A percentile compares a stretch with the other conserved stretches of the same genome.
Evolutionary conservation across 1,140 invertebrate genomes (phyloP).

Genomic region (Sminthurinus signatus): DNA sequence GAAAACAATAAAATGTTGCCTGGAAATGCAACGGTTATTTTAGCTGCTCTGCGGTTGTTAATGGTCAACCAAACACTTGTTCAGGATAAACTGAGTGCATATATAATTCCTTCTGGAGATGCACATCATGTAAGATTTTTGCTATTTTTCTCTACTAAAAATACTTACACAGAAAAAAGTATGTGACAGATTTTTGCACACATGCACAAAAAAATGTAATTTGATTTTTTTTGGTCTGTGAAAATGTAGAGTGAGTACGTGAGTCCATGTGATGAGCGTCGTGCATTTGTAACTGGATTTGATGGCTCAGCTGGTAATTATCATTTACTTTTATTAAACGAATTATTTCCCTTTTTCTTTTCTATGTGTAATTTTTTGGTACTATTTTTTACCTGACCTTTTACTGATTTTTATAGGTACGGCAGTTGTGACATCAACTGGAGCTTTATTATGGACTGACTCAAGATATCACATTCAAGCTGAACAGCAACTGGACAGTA

Average conservation of each 20-base stretch:
- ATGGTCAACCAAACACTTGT: no score
- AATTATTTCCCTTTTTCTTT: no score
- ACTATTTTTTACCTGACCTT: no score
- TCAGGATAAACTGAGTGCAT: constrained; percentile 41
- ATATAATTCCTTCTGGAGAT: constrained; percentile 45
- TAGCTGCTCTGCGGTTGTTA: no score
- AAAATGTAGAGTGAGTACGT: constrained; percentile 8
- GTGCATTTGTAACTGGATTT: constrained; percentile 79
- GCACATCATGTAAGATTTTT: constrained; percentile 44
- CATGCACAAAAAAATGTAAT: neutral
- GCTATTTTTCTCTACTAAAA: neutral
- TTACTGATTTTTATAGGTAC: no score
- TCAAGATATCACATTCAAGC: constrained; percentile 89
- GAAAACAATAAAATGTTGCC: no score
- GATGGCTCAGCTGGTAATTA: constrained; percentile 74
- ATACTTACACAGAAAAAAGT: neutral
- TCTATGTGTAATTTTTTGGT: no score
- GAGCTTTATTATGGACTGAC: constrained; percentile 88
- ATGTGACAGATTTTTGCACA: neutral
- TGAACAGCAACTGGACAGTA: constrained; percentile 53
- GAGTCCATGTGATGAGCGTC: constrained; percentile 60
- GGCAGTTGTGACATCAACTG: constrained; percentile 68
- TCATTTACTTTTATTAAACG: no score
- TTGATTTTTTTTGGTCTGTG: no score
- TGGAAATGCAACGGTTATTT: no score